These are phyloP conservation scores for Plusia festucae DNA, from an alignment of 2,888 invertebrate genomes.

Conservation along the genomic window DNA sequence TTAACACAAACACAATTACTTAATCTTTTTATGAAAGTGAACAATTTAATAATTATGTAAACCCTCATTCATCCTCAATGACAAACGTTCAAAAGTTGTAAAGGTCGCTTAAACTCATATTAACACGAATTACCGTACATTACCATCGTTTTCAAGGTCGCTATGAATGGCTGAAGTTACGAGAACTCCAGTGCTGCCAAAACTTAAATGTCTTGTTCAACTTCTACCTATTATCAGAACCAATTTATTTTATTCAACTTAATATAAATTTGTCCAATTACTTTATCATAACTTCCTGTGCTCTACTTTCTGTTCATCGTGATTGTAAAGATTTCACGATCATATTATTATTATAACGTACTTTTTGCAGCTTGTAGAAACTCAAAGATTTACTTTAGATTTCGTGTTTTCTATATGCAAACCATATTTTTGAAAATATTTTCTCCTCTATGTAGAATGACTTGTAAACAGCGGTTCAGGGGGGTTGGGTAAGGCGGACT, in stretches of 20 bases:
- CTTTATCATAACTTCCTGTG: slow-evolving; percentile 6
- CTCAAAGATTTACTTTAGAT: background rate
- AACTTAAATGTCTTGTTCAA: slow-evolving; percentile 14
- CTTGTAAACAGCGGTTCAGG: slow-evolving; percentile 13
- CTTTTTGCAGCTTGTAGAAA: background rate
- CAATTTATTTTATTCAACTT: slow-evolving; percentile 13
- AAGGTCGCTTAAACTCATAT: slow-evolving; percentile 13
- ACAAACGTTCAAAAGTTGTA: background rate
- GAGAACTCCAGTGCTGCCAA: slow-evolving; percentile 19
- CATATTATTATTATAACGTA: background rate
- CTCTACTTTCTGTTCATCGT: slow-evolving; percentile 6
- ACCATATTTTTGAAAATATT: background rate
- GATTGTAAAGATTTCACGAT: background rate
- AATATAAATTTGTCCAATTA: slow-evolving; percentile 9
- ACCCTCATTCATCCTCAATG: background rate
- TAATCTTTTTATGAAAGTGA: background rate
- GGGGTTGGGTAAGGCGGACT: slow-evolving; percentile 11
- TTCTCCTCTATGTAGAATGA: slow-evolving; percentile 29
- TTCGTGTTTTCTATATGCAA: background rate
- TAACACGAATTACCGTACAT: slow-evolving; percentile 13
- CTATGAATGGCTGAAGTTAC: slow-evolving; percentile 22
- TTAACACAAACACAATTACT: too few relatives aligned
- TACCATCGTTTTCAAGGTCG: slow-evolving; percentile 25
- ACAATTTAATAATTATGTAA: background rate
- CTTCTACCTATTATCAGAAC: slow-evolving; percentile 4